Conservation (phyloP, 2,113 vertebrate genomes). For the Lasiurus cinereus region DNA sequence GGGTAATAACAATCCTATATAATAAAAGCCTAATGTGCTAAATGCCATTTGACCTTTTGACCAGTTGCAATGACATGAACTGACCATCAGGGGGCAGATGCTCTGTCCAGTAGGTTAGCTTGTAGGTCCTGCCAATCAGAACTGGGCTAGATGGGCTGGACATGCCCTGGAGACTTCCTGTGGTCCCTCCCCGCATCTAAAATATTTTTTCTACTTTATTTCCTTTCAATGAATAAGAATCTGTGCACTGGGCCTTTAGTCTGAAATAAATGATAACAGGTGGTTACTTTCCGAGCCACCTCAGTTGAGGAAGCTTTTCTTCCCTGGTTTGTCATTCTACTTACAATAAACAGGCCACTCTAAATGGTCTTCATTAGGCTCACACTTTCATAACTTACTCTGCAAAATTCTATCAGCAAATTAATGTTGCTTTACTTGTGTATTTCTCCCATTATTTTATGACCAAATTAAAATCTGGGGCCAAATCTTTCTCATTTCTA, state of each 20-base stretch:
- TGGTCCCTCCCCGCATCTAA: no score
- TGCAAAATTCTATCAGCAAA: neutral
- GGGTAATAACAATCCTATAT: neutral
- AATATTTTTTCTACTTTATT: no score
- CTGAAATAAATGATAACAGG: neutral
- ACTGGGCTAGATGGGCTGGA: no score
- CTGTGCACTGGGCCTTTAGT: no score
- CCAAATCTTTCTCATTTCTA: neutral
- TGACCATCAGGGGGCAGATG: no score
- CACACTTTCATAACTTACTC: neutral
- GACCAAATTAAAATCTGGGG: neutral
- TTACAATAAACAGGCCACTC: neutral
- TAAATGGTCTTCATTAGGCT: rapidly evolving
- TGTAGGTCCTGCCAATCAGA: no score
- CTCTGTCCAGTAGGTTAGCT: no score
- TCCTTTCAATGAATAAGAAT: no score
- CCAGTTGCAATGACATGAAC: no score
- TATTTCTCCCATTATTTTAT: neutral
- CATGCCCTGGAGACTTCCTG: no score
- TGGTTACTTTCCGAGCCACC: neutral
- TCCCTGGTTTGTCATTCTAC: neutral
- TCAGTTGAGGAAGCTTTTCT: neutral
- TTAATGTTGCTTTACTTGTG: neutral
- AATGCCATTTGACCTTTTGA: no score
- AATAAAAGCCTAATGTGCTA: no score